These are phyloP conservation scores for Nomada flava DNA, from an alignment of 2,888 invertebrate genomes.

Conservation along the genomic window DNA sequence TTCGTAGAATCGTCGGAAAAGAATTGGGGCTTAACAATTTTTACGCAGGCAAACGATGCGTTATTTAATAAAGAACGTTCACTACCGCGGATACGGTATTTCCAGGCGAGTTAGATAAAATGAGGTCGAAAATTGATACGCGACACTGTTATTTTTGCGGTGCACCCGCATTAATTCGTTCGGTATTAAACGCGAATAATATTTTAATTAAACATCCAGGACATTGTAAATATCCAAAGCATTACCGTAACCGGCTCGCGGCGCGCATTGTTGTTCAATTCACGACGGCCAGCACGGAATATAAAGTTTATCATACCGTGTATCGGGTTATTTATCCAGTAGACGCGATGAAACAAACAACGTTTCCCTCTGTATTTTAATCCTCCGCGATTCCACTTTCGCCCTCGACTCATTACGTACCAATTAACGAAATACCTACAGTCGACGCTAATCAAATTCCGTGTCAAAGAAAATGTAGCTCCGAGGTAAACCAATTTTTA, in stretches of 20 bases:
- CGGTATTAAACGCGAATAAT: conserved; percentile 37
- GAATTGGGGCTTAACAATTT: not conserved
- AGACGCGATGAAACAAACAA: conserved; percentile 17
- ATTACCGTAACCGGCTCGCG: conserved; percentile 7
- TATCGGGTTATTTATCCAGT: conserved; percentile 22
- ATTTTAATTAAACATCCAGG: conserved; percentile 33
- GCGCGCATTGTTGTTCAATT: conserved; percentile 13
- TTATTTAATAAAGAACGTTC: not conserved
- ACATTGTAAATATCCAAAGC: conserved; percentile 31
- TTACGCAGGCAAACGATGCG: too few species aligned
- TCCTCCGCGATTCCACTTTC: conserved; percentile 4
- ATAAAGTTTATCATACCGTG: conserved; percentile 10
- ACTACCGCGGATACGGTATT: not conserved
- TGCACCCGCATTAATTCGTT: not conserved
- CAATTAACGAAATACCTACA: not conserved
- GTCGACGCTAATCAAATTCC: not conserved
- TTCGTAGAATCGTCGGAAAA: not conserved
- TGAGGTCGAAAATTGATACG: conserved; percentile 14
- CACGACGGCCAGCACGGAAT: not conserved
- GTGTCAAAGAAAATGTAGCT: too few species aligned
- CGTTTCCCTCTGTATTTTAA: conserved; percentile 1
- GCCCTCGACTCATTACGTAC: not conserved
- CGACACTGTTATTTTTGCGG: conserved; percentile 25
- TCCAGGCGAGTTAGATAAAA: not conserved
- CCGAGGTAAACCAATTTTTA: too few species aligned